Evolutionary conservation across 2,113 vertebrate genomes (phyloP).

Genomic region (Pantherophis guttatus): DNA sequence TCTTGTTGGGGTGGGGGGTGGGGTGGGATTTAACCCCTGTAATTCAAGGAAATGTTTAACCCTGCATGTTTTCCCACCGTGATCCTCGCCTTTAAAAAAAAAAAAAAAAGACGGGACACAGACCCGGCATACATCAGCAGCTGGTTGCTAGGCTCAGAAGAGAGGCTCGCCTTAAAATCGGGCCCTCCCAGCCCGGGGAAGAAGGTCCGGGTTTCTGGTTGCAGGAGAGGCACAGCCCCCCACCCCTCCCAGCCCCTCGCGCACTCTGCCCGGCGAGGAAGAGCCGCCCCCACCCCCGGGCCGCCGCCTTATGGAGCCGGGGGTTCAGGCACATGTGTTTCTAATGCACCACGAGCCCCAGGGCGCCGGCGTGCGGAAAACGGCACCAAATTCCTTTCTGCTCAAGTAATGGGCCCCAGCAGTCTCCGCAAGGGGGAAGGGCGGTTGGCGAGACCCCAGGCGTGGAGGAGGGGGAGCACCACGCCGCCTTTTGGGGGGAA

Average conservation of each 20-base stretch:
- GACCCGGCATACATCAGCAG: background rate
- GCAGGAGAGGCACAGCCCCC: background rate
- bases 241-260: background rate
- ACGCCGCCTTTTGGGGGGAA: conserved; percentile 23
- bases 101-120: too few relatives aligned
- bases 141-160: too few relatives aligned
- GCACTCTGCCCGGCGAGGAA: background rate
- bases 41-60: background rate
- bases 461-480: conserved; percentile 4
- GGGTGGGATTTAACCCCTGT: background rate
- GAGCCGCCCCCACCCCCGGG: background rate
- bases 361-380: conserved; percentile 58
- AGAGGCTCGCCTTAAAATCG: background rate
- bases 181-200: background rate
- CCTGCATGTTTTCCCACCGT: background rate
- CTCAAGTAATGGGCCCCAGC: conserved; percentile 70
- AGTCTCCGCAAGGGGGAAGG: conserved; percentile 62
- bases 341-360: conserved; percentile 66
- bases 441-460: conserved; percentile 46
- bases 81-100: background rate
- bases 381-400: conserved; percentile 68
- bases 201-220: background rate
- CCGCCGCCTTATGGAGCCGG: background rate
- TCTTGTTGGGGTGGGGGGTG: background rate
- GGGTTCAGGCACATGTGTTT: conserved; percentile 61